Conservation (phyloP, 1,140 invertebrate species). For the Magallana ariakensis region DNA sequence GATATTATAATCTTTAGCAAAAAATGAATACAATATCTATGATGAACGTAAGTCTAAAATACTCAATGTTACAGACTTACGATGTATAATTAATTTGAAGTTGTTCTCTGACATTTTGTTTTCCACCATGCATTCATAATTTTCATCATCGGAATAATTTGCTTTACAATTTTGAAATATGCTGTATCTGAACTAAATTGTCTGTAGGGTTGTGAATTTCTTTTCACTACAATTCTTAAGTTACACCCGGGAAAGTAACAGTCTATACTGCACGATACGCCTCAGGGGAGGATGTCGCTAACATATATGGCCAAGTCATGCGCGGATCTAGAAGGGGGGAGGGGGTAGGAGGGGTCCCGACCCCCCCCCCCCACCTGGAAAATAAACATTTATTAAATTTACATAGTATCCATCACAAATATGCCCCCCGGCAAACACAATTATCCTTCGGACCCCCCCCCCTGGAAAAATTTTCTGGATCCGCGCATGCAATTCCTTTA, state of each 20-base stretch:
- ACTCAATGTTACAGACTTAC: background rate
- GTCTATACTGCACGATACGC: background rate
- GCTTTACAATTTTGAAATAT: background rate
- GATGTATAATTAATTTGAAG: background rate
- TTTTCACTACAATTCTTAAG: background rate
- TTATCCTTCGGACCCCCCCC: no score
- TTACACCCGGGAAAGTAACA: background rate
- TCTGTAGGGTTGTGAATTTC: background rate
- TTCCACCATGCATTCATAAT: background rate
- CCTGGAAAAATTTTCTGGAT: no score
- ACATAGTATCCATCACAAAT: no score
- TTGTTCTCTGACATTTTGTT: background rate
- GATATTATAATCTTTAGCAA: background rate
- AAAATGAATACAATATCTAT: background rate
- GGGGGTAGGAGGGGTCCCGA: no score
- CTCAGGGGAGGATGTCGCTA: background rate
- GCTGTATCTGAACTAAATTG: background rate
- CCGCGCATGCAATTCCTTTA: no score
- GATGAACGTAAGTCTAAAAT: background rate
- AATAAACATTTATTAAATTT: no score
- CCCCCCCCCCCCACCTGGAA: no score
- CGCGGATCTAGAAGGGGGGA: no score
- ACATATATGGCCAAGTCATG: background rate
- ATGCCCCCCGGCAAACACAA: no score
- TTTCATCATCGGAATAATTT: background rate